phyloP scores from a whole-genome alignment of 2,888 invertebrate genomes.

The Bursaphelenchus okinawaensis region DNA sequence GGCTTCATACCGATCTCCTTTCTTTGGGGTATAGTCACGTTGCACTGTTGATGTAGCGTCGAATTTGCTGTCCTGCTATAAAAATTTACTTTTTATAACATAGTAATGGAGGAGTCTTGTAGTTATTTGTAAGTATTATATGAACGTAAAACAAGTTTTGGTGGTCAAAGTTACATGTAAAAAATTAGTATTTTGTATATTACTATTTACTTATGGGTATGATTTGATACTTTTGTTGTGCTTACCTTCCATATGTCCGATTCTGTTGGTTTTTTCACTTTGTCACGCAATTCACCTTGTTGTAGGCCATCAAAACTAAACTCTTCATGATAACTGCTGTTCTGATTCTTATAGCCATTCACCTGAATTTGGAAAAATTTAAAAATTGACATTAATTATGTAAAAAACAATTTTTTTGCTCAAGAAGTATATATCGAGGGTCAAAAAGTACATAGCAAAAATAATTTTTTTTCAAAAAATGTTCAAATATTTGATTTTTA shows the following conservation, averaged over 20 bases:
- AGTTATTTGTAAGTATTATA: not conserved
- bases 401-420: too few species aligned
- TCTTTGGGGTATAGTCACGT: constrained; percentile 16
- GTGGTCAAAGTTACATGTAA: too few species aligned
- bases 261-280: constrained; percentile 11
- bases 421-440: too few species aligned
- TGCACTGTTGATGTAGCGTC: constrained; percentile 23
- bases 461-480: too few species aligned
- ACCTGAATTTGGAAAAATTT: not conserved
- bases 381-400: too few species aligned
- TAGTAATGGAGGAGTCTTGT: not conserved
- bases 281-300: constrained; percentile 10
- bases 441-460: too few species aligned
- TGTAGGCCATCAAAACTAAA: not conserved
- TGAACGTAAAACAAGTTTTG: too few species aligned
- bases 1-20: constrained; percentile 22
- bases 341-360: not conserved
- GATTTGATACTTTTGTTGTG: not conserved
- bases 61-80: constrained; percentile 23
- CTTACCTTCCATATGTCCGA: constrained; percentile 27
- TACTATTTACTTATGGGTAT: too few species aligned
- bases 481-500: too few species aligned
- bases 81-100: constrained; percentile 7
- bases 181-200: too few species aligned
- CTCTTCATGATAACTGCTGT: constrained; percentile 9